Evolutionary conservation across 2,797 vertebrate genomes (phyloP).

Genomic region (Oophaga sylvatica): DNA sequence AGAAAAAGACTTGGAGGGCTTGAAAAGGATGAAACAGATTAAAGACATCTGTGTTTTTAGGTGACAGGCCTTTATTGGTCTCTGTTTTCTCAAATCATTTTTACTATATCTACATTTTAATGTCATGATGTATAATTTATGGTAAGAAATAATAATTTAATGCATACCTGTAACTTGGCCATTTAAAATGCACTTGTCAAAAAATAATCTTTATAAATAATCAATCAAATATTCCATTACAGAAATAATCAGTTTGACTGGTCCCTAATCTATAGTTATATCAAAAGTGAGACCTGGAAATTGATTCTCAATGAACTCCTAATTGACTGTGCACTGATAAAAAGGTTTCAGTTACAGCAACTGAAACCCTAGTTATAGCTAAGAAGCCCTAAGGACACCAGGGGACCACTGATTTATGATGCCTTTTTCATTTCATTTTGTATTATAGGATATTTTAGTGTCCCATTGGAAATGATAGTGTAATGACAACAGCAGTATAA

Average conservation of each 20-base stretch:
- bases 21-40: neutral
- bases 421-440: conserved; percentile 68
- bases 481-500: conserved; percentile 41
- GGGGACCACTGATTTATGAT: conserved; percentile 71
- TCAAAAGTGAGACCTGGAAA: conserved; percentile 79
- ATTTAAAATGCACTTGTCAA: conserved; percentile 66
- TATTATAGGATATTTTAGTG: conserved; percentile 71
- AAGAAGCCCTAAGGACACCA: conserved; percentile 64
- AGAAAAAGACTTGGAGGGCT: neutral
- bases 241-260: conserved; percentile 75
- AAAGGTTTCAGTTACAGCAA: conserved; percentile 69
- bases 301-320: conserved; percentile 84
- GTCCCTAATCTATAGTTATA: conserved; percentile 78
- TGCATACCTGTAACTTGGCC: conserved; percentile 33
- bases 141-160: neutral
- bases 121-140: neutral
- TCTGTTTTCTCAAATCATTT: neutral
- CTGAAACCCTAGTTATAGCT: conserved; percentile 65
- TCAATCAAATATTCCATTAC: conserved; percentile 83
- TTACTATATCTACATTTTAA: neutral
- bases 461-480: conserved; percentile 69
- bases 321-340: conserved; percentile 77
- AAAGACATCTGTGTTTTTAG: neutral
- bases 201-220: conserved; percentile 78
- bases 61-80: neutral